phyloP scores from a whole-genome alignment of 1,140 invertebrate species.

The Phocides pigmalion region DNA sequence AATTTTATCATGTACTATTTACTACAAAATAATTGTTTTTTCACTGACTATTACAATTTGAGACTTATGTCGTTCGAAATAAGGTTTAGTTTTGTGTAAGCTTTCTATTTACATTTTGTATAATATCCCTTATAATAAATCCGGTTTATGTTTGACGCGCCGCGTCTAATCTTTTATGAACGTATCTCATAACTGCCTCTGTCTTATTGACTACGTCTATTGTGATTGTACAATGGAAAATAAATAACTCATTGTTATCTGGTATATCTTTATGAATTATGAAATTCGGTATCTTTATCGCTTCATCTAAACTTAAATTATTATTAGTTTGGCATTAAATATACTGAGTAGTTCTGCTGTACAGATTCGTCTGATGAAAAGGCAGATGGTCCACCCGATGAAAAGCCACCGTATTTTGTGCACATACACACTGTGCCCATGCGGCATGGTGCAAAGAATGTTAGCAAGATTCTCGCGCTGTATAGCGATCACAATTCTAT shows the following conservation, averaged over 20 bases:
- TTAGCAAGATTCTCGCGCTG: no score
- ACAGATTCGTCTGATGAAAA: no score
- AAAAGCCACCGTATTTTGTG: no score
- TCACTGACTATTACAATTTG: no score
- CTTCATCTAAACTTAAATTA: slow-evolving; percentile 1
- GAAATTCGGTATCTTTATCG: slow-evolving; percentile 6
- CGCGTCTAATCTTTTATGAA: slow-evolving; percentile 45
- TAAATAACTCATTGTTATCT: slow-evolving; percentile 35
- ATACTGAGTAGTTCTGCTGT: no score
- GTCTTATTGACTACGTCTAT: slow-evolving; percentile 49
- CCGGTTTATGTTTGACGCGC: slow-evolving; percentile 37
- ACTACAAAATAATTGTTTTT: no score
- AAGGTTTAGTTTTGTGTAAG: background rate
- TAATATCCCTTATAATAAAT: slow-evolving; percentile 36
- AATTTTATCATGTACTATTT: background rate
- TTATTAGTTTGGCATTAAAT: background rate
- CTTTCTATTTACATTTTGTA: background rate
- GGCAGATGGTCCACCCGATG: no score
- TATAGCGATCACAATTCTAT: no score
- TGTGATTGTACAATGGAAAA: slow-evolving; percentile 42
- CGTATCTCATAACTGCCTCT: slow-evolving; percentile 36
- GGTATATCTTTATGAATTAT: slow-evolving; percentile 10
- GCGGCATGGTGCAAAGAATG: no score
- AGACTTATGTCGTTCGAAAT: background rate
- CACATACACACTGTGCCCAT: no score